A percentile compares a stretch with the other conserved stretches of the same genome.
These are phyloP conservation scores for Drosophila mettleri DNA, from an alignment of 2,888 invertebrate species.

Conservation along the genomic window DNA sequence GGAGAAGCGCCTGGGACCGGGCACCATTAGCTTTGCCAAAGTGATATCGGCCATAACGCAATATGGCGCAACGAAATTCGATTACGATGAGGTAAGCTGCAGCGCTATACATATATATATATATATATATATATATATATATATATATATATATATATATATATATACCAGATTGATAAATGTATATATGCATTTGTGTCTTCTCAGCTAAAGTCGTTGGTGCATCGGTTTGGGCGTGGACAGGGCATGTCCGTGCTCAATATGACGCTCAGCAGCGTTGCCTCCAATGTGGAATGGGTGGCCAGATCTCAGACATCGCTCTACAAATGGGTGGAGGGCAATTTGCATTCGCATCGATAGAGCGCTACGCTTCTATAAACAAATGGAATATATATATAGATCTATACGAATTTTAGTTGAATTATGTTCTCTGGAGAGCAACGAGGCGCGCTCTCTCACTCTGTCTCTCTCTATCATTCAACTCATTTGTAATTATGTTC, in stretches of 20 bases:
- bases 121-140: too few species aligned
- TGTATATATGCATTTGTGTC: neutral
- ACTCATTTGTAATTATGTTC: conserved; percentile 84
- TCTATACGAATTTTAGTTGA: conserved; percentile 32
- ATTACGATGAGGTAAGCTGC: conserved; percentile 84
- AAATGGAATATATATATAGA: conserved; percentile 10
- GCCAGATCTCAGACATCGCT: conserved; percentile 84
- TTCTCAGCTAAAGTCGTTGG: conserved; percentile 84
- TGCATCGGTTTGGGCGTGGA: conserved; percentile 85
- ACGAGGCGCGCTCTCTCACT: conserved; percentile 38
- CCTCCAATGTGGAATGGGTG: conserved; percentile 85
- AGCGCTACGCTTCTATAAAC: conserved; percentile 15
- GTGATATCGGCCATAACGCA: conserved; percentile 85
- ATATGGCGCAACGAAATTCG: conserved; percentile 85
- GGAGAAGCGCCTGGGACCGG: conserved; percentile 84
- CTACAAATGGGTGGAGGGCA: conserved; percentile 85
- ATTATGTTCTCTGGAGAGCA: conserved; percentile 30
- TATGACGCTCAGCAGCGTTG: conserved; percentile 85
- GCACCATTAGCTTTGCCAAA: conserved; percentile 85
- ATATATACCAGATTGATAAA: neutral
- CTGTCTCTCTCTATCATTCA: conserved; percentile 11
- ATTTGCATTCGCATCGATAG: conserved; percentile 83
- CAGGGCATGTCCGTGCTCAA: conserved; percentile 84
- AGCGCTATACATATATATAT: neutral
- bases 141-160: too few species aligned